Evolutionary conservation across 1,140 invertebrate genomes (phyloP), one percentile per base, ranked within the genome.

Genomic region (Holcopasites calliopsidis): DNA sequence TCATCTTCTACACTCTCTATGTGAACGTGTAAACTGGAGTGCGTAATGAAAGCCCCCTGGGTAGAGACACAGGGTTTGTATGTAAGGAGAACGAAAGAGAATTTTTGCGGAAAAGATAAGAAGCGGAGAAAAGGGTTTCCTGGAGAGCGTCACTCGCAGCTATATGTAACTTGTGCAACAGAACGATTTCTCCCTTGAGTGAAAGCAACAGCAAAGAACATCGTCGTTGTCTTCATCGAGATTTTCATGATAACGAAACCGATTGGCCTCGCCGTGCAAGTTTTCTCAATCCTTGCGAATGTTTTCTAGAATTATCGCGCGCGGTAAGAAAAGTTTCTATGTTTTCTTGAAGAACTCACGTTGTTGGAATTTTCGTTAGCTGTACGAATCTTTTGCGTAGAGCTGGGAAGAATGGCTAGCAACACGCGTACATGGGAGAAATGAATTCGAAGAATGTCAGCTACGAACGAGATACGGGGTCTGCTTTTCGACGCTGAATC

Each of bases 101-200:
- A n/a, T n/a, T n/a, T n/a, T n/a, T n/a, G n/a, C 11, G 33, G 13
- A 6, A 38, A 3, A 11, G 13, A n/a, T 13, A 21, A 7, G 10
- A 5, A 31, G 33, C 31, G n/a, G 10, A 38, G 28, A 18, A 16
- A 40, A 10, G 13, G 50, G 21, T 18, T n/a, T 23, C 49, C 52
- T 35, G 5, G 28, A 18, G 47, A 65, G 44, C 42, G 33, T 71
- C 47, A 76, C 35, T 31, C 73, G 60, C 57, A 61, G 69, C 33
- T 33, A 28, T n/a, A n/a, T 31, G 47, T 52, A 74, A 73, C 50
- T 11, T 18, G 33, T 33, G 44, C 26, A 26, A 40, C 26, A 42
- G 49, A 52, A n/a, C 49, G 49, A 65, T 28, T 65, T 4, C 38
- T 23, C 65, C 26, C n/a, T 11, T 13, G 13, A 18, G 21, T 7